These are phyloP conservation scores for Pristionchus mayeri DNA, from an alignment of 2,888 invertebrate species.

Conservation along the genomic window DNA sequence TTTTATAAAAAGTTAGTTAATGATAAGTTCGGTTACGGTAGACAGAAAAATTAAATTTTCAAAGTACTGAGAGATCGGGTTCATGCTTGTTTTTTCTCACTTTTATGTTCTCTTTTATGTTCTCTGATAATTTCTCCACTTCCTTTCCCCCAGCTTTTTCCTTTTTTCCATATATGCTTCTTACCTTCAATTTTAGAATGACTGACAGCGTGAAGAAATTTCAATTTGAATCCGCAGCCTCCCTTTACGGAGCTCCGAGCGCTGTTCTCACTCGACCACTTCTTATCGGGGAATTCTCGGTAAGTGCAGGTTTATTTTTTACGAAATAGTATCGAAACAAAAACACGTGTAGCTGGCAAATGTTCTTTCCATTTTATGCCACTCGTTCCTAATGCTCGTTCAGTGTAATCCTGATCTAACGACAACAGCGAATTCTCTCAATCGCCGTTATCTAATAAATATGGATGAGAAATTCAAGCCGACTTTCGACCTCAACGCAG, in stretches of 20 bases:
- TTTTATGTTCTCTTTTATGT: too few relatives aligned
- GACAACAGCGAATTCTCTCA: not conserved
- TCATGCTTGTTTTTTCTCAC: too few relatives aligned
- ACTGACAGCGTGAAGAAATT: too few relatives aligned
- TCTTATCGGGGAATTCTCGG: constrained; percentile 11
- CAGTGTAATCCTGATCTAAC: not conserved
- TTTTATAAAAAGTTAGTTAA: too few relatives aligned
- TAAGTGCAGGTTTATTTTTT: not conserved
- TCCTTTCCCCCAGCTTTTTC: too few relatives aligned
- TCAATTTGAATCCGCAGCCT: too few relatives aligned
- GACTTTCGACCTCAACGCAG: not conserved
- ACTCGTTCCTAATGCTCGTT: not conserved
- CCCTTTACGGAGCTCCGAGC: constrained; percentile 17
- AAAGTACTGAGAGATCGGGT: too few relatives aligned
- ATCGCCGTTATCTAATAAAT: not conserved
- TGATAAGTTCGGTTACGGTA: too few relatives aligned
- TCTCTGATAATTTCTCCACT: too few relatives aligned
- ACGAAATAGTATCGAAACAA: not conserved
- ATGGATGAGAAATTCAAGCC: not conserved
- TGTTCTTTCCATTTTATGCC: not conserved
- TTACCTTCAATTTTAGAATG: not conserved
- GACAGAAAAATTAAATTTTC: too few relatives aligned
- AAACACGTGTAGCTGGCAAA: not conserved
- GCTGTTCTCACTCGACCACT: not conserved
- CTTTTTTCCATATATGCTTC: too few relatives aligned